Evolutionary conservation across 1,140 invertebrate species (phyloP).

Genomic region (Archegozetes longisetosus): DNA sequence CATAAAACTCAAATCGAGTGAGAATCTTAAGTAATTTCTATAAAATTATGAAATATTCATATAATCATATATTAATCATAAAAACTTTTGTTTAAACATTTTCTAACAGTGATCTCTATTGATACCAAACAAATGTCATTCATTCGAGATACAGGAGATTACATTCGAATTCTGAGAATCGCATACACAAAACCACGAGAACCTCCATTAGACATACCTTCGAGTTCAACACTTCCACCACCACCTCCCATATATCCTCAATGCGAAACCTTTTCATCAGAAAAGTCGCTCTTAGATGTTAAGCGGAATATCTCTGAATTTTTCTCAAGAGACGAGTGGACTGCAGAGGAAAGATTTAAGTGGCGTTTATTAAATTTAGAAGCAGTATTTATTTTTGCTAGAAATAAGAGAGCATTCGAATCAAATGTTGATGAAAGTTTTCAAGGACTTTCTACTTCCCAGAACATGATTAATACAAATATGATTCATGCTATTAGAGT

Average conservation of each 20-base stretch:
- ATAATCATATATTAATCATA: not conserved
- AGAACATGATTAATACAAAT: not conserved
- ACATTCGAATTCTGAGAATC: slow-evolving; percentile 22
- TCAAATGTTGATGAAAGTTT: slow-evolving; percentile 3
- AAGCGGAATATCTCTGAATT: slow-evolving; percentile 3
- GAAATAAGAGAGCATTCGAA: not conserved
- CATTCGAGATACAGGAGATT: slow-evolving; percentile 20
- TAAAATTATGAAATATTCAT: too few species aligned
- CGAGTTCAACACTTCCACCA: too few species aligned
- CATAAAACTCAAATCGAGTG: slow-evolving; percentile 22
- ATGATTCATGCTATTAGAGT: not conserved
- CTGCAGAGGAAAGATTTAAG: not conserved
- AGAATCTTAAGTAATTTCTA: too few species aligned
- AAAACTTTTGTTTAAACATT: not conserved
- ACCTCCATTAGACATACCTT: too few species aligned
- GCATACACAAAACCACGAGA: slow-evolving; percentile 17
- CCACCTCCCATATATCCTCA: slow-evolving; percentile 8
- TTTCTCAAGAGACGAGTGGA: not conserved
- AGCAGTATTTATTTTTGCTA: not conserved
- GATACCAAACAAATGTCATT: slow-evolving; percentile 6
- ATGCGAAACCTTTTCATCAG: not conserved
- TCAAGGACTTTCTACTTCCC: not conserved
- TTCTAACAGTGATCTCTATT: slow-evolving; percentile 2
- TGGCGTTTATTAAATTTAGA: slow-evolving; percentile 1
- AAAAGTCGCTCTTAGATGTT: slow-evolving; percentile 2